Evolutionary conservation across 2,797 vertebrate genomes (phyloP).

Genomic region (Gadopsis marmoratus): DNA sequence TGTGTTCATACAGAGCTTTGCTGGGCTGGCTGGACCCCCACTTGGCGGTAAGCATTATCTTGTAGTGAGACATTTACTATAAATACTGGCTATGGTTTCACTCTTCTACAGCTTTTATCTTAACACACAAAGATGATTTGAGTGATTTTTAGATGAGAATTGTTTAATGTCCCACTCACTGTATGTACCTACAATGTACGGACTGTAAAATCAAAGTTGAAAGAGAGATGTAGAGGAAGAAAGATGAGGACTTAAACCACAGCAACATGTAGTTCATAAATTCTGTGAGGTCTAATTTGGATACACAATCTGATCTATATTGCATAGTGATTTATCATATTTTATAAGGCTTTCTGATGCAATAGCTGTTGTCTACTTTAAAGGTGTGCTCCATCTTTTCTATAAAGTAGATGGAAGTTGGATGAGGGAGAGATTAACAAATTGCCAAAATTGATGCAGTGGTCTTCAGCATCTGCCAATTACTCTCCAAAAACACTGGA

Average conservation of each 20-base stretch:
- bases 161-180: not conserved
- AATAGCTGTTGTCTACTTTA: not conserved
- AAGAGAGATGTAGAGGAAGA: not conserved
- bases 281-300: not conserved
- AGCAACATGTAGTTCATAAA: not conserved
- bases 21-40: constrained; percentile 95
- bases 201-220: not conserved
- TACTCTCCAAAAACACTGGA: not conserved
- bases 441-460: not conserved
- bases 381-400: not conserved
- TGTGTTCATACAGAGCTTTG: constrained; percentile 94
- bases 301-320: not conserved
- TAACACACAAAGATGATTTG: not conserved
- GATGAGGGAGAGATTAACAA: not conserved
- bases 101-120: not conserved
- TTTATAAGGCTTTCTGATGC: not conserved
- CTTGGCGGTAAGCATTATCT: constrained; percentile 89
- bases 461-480: not conserved
- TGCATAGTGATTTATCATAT: not conserved
- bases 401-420: not conserved
- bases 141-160: not conserved
- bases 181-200: not conserved
- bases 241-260: not conserved
- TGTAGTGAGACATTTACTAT: not conserved
- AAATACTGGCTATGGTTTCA: not conserved